Conservation (phyloP, 2,113 vertebrate species). For the Trinectes maculatus region DNA sequence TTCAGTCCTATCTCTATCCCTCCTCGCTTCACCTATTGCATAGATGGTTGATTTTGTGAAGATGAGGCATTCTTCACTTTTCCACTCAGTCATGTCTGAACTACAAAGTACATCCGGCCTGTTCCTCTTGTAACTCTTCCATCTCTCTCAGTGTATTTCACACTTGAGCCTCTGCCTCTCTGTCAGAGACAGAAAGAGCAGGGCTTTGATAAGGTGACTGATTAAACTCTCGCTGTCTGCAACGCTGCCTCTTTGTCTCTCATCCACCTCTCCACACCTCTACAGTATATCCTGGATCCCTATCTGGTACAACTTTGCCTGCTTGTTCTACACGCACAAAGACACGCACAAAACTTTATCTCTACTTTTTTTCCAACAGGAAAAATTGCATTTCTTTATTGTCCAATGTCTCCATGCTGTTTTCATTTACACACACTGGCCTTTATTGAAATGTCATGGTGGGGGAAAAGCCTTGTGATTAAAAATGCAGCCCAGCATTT, state of each 20-base stretch:
- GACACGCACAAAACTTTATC: neutral
- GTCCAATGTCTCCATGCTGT: slow-evolving; percentile 23
- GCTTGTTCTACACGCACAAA: slow-evolving; percentile 3
- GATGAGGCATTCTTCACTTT: neutral
- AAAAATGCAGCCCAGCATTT: slow-evolving; percentile 56
- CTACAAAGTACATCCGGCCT: neutral
- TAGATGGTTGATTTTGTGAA: neutral
- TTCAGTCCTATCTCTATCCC: neutral
- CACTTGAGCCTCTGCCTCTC: neutral
- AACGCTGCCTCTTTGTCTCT: too few relatives aligned
- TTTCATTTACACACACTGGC: slow-evolving; percentile 37
- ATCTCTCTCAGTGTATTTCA: neutral
- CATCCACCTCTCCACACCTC: too few relatives aligned
- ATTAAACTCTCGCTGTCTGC: slow-evolving; percentile 1
- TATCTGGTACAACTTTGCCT: neutral
- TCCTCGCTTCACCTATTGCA: neutral
- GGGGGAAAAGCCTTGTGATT: slow-evolving; percentile 43
- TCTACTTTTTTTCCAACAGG: neutral
- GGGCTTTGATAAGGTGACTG: slow-evolving; percentile 11
- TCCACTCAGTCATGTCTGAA: neutral
- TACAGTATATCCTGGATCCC: too few relatives aligned
- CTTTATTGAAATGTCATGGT: slow-evolving; percentile 50
- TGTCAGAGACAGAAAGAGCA: neutral
- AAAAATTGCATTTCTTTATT: slow-evolving; percentile 28
- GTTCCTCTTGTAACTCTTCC: neutral